phyloP scores from a whole-genome alignment of 2,888 invertebrate species.

The Andrena chrysosceles region DNA sequence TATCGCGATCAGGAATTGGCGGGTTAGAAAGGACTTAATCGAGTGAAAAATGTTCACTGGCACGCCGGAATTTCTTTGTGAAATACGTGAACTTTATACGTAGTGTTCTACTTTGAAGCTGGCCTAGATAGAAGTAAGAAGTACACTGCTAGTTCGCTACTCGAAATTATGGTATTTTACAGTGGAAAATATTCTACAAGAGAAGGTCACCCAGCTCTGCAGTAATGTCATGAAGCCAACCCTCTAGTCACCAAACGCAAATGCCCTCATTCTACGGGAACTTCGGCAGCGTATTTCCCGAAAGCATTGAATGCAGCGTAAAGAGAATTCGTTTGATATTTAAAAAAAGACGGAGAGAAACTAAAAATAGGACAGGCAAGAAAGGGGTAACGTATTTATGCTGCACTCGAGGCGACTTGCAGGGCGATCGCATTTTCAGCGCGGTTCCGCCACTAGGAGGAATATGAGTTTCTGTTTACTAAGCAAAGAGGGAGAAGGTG shows the following conservation, averaged over 20 bases:
- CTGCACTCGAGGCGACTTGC: background rate
- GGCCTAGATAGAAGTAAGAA: constrained; percentile 15
- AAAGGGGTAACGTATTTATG: constrained; percentile 6
- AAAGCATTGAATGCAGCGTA: background rate
- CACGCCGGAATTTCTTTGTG: constrained; percentile 10
- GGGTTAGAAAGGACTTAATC: constrained; percentile 29
- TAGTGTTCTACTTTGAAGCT: constrained; percentile 10
- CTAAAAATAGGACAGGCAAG: background rate
- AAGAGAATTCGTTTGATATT: background rate
- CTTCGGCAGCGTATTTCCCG: background rate
- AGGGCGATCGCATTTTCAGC: background rate
- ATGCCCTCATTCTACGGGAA: background rate
- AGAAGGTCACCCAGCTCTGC: too few relatives aligned
- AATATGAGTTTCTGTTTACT: constrained; percentile 1
- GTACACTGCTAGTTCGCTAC: background rate
- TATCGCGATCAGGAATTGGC: constrained; percentile 23
- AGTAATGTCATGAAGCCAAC: too few relatives aligned
- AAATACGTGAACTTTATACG: constrained; percentile 9
- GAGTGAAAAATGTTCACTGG: constrained; percentile 28
- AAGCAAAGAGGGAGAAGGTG: background rate
- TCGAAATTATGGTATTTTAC: background rate
- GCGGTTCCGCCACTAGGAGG: too few relatives aligned
- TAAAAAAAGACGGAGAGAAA: background rate
- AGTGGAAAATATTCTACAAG: background rate
- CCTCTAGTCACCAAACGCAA: too few relatives aligned